Base-by-base conservation (phyloP, 92 coral and sea anemone species). In the Muricea muricata region DNA sequence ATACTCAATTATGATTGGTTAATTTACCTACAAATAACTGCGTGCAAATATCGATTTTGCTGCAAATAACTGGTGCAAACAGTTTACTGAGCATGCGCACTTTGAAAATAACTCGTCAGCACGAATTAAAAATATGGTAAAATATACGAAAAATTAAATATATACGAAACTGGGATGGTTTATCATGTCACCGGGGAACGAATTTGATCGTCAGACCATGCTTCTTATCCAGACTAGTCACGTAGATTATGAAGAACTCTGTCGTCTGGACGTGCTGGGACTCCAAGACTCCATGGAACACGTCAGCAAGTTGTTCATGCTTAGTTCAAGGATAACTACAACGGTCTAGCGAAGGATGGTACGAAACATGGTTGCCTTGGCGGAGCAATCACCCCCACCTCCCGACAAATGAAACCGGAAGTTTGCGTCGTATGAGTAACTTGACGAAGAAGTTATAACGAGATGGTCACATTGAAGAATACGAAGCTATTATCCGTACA, bases 161-260 rank as follows among this genome's bases (percentile, higher is more conserved):
- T 54, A 34, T 42, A 83, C 81, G 1, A 83, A 83, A 28, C 80
- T 83, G 32, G 87, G 87, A 14, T 83, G 87, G 80, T 83, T 68
- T 35, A 26, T 81, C 63, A 65, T 81, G 77, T 48, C 76, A 14
- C 78, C 86, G 0, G 86, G 86, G 1, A 52, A 52, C 7, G 86
- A 81, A 20, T 13, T 46, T 24, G 75, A 66, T 26, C 63, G 42
- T 8, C 78, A 57, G 4, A 34, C 55, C 34, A 42, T 81, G 57
- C 7, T 81, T 20, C 73, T 66, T 45, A 75, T 67, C 46, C 48
- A 81, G 66, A 17, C 78, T 8, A 24, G 50, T 7, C 60, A 83
- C 4, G 56, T 52, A 9, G 87, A 83, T 4, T 83, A 72, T 20
- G 87, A 83, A 20, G 57, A 35, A 23, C 14, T 83, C 7, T 70